phyloP scores from a whole-genome alignment of 2,888 invertebrate genomes.

The Dryobotodes eremita region DNA sequence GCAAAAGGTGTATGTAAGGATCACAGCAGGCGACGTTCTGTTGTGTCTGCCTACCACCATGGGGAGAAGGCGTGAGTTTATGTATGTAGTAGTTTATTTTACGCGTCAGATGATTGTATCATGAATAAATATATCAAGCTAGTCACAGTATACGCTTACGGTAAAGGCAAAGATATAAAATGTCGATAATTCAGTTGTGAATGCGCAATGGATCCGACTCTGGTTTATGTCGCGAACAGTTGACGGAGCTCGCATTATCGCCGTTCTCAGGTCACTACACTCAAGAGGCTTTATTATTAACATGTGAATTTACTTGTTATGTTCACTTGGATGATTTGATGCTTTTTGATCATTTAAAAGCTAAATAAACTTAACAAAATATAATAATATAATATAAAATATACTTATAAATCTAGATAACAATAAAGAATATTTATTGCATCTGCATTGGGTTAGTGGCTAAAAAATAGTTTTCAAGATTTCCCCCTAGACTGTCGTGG shows the following conservation, averaged over 20 bases:
- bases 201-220: conserved; percentile 29
- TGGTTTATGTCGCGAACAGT: conserved; percentile 29
- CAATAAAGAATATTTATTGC: neutral
- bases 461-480: neutral
- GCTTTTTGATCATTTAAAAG: neutral
- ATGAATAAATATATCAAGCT: conserved; percentile 24
- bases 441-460: neutral
- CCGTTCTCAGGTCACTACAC: conserved; percentile 26
- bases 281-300: conserved; percentile 16
- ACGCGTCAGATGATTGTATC: conserved; percentile 3
- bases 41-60: neutral
- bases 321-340: conserved; percentile 23
- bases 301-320: conserved; percentile 9
- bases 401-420: neutral
- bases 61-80: neutral
- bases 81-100: neutral
- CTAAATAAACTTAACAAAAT: no score
- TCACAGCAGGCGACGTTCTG: neutral
- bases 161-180: conserved; percentile 41
- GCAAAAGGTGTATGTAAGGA: neutral
- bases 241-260: conserved; percentile 31
- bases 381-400: no score
- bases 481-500: neutral
- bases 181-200: conserved; percentile 30
- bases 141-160: neutral